Base-by-base conservation (phyloP, 1,140 invertebrate genomes). In the Aphidius gifuensis region DNA sequence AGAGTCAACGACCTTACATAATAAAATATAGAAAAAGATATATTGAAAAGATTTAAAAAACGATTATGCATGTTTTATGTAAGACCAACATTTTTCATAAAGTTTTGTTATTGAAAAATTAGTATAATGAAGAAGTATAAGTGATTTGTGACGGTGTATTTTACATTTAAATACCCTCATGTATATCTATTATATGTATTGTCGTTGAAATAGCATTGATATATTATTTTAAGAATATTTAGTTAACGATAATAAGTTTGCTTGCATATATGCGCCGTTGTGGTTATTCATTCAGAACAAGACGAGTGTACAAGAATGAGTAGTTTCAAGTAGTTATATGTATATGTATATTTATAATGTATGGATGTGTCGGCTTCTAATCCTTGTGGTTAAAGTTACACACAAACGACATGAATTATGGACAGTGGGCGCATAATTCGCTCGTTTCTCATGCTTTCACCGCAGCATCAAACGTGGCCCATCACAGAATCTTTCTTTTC, bases 361-460 rank as follows among this genome's bases (percentile, higher is more conserved):
- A 11, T 45, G 4, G 6, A 49, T 21, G 50, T 60, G 16, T 40
- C 16, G 58, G 48, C 58, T 63, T 65, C 64, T 69, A 68, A 73
- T 72, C 50, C 64, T 50, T 65, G 69, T 45, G 59, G 51, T 60
- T 32, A 46, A 49, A 58, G 57, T 50, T 66, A 54, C 60, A 64
- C 44, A 56, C 57, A 43, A 32, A 66, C 64, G 46, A 60, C 61
- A 49, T 66, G 66, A 73, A 68, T 75, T 70, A 74, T 70, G 73
- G 67, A 71, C 71, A 71, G 71, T 61, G 68, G 62, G 60, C 65
- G 66, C 67, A 73, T 74, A 71, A 74, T 74, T 69, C 60, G 58
- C 59, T 63, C 68, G 72, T 72, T 73, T 71, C 66, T 73, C 69
- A 70, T 69, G 67, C 68, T 71, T 73, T 74, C 69, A 70, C 71